Evolutionary conservation across 2,888 invertebrate genomes (phyloP), one percentile per base, ranked within the genome.

Genomic region (Epinotia bilunana): DNA sequence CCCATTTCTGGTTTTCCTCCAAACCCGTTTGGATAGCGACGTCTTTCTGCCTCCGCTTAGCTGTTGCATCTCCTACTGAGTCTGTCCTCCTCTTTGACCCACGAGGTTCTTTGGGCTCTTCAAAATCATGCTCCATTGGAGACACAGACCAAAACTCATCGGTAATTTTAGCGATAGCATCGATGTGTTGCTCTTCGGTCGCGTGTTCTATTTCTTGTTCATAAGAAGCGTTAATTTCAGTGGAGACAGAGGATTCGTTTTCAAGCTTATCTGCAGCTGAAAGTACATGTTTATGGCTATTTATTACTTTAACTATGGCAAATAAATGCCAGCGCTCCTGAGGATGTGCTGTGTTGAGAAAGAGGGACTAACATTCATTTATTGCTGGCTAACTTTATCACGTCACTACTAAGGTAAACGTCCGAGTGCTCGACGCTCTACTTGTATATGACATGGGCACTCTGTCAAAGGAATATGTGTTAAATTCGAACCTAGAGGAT

Each of bases 1-100:
- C 68, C 80, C 79, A 79, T 43, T n/a, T 43, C 1, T 49, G 3
- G 20, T 53, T 62, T 13, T 75, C 71, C 60, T 46, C 33, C 72
- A 67, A 69, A 77, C 68, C 20, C 0, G 68, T 58, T 74, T 74
- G 74, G 6, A 63, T 33, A 11, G 63, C 63, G 2, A 16, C 39
- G 49, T 64, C 49, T 23, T 46, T 68, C 23, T 49, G 58, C n/a
- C 18, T 62, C 55, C 57, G 57, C 7, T 58, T 74, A 18, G 46
- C 0, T 23, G 28, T 9, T 28, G 16, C n/a, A 1, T 23, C 23
- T 1, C 11, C 23, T 1, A 13, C 28, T 20, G 53, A 16, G 46
- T 57, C 46, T 6, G 55, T n/a, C 16, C 5, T 28, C 9, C 62
- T 46, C 62, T 74, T 57, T 46, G 67, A 39, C 18, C 16, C 20